Base-by-base conservation (phyloP, 2,113 vertebrate genomes). In the Corapipo altera region DNA sequence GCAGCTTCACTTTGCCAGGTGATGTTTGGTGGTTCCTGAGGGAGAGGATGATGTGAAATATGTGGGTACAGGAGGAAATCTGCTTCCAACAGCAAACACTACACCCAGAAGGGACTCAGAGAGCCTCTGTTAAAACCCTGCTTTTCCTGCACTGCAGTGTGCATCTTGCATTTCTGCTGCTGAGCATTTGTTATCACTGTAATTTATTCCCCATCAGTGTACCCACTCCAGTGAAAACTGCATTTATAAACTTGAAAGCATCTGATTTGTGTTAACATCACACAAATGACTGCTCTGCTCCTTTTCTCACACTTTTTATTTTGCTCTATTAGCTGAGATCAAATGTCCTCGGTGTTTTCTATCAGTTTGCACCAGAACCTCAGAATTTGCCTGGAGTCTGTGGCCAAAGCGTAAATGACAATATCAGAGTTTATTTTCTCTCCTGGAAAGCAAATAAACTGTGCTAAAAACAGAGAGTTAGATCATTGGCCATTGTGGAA, bases 361-460 rank as follows among this genome's bases (percentile, higher is more conserved):
- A 58, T 82, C 80, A 35, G 80, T 75, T 72, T n/a, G 73, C 18
- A 87, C 72, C 92, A 95, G 73, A 88, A 78, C n/a, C 18, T 54
- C 57, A 41, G 33, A 49, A 49, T 41, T 30, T 20, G 61, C 93
- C 80, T 23, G 57, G 15, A 78, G 44, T 46, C 83, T 54, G 23
- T 5, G 57, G 32, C 76, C 54, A 17, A 73, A 43, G 44, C 1
- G 3, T 49, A 95, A 94, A 30, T 72, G 76, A 92, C 91, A 89
- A 87, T 91, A 92, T 87, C 73, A 44, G 83, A 54, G 88, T 92
- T 93, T 96, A 90, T 96, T 94, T 96, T 94, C 88, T 58, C 86
- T 87, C 73, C 66, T 75, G 88, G 73, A 96, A 93, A 87, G 80
- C 76, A 94, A 95, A 96, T 84, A 94, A 96, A 90, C 96, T 49